Evolutionary conservation across 2,888 invertebrate genomes (phyloP).

Genomic region (Acleris laterana): DNA sequence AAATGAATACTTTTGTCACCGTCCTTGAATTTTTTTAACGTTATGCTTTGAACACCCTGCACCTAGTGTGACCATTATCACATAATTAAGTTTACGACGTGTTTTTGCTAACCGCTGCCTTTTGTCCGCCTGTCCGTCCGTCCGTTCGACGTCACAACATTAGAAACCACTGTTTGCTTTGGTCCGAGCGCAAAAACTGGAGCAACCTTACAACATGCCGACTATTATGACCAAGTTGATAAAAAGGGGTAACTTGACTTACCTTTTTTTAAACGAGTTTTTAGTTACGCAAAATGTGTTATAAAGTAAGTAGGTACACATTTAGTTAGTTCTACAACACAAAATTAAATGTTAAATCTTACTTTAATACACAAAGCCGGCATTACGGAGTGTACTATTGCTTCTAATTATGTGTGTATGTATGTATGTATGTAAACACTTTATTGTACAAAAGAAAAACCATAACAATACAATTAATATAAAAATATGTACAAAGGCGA

Average conservation of each 20-base stretch:
- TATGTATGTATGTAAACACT: too few species aligned
- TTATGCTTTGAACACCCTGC: slow-evolving; percentile 2
- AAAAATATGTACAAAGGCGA: too few species aligned
- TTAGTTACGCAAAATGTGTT: background rate
- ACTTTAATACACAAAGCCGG: too few species aligned
- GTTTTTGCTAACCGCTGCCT: slow-evolving; percentile 65
- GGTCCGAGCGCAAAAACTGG: slow-evolving; percentile 60
- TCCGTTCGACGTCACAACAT: slow-evolving; percentile 52
- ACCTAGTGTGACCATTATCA: background rate
- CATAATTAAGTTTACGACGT: slow-evolving; percentile 58
- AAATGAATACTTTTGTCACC: too few species aligned
- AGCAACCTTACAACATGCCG: slow-evolving; percentile 54
- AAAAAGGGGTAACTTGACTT: slow-evolving; percentile 49
- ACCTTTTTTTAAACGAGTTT: background rate
- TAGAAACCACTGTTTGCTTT: slow-evolving; percentile 60
- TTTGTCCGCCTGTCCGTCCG: slow-evolving; percentile 54
- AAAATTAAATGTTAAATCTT: too few species aligned
- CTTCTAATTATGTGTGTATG: too few species aligned
- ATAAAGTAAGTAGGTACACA: too few species aligned
- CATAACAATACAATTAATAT: too few species aligned
- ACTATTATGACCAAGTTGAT: slow-evolving; percentile 35
- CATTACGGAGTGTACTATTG: too few species aligned
- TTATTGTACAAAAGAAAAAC: too few species aligned
- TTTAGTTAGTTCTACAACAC: too few species aligned
- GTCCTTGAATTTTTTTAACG: background rate